phyloP scores from a whole-genome alignment of 1,140 invertebrate species.

The Drosophila pachea region DNA sequence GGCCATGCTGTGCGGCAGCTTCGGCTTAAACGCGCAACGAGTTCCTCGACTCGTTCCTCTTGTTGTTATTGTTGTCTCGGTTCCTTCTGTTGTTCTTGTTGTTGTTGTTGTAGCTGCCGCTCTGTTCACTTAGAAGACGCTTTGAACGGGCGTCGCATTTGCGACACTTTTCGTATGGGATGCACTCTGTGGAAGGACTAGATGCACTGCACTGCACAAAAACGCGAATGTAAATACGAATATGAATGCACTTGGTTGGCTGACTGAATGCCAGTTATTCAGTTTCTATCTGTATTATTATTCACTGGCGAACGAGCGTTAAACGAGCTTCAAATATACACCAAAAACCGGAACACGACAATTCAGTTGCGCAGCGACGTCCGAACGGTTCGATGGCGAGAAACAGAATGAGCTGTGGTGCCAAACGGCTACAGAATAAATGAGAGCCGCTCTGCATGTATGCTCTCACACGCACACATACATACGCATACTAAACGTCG shows the following conservation, averaged over 20 bases:
- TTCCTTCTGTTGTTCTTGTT: slow-evolving; percentile 10
- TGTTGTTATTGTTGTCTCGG: not conserved
- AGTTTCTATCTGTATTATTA: slow-evolving; percentile 18
- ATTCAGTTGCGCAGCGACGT: slow-evolving; percentile 27
- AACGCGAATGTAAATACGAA: not conserved
- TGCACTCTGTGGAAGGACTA: not conserved
- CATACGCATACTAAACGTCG: not conserved
- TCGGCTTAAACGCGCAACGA: slow-evolving; percentile 7
- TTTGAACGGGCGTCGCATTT: slow-evolving; percentile 53
- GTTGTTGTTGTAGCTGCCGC: slow-evolving; percentile 1
- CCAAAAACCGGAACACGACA: slow-evolving; percentile 18
- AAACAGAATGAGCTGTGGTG: slow-evolving; percentile 39
- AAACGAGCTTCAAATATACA: slow-evolving; percentile 15
- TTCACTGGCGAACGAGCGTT: slow-evolving; percentile 25
- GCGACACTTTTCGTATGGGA: slow-evolving; percentile 6
- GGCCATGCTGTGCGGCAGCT: slow-evolving; percentile 55
- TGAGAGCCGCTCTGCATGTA: slow-evolving; percentile 6
- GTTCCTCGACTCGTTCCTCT: not conserved
- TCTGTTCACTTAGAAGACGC: slow-evolving; percentile 2
- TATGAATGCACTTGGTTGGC: slow-evolving; percentile 1
- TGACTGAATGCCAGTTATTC: slow-evolving; percentile 5
- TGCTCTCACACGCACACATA: slow-evolving; percentile 2
- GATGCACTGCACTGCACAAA: slow-evolving; percentile 14
- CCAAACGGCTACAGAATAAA: slow-evolving; percentile 38
- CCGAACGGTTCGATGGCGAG: slow-evolving; percentile 37